A percentile compares a stretch with the other conserved stretches of the same genome.
Evolutionary conservation across 2,113 vertebrate genomes (phyloP).

Genomic region (Mohoua ochrocephala): DNA sequence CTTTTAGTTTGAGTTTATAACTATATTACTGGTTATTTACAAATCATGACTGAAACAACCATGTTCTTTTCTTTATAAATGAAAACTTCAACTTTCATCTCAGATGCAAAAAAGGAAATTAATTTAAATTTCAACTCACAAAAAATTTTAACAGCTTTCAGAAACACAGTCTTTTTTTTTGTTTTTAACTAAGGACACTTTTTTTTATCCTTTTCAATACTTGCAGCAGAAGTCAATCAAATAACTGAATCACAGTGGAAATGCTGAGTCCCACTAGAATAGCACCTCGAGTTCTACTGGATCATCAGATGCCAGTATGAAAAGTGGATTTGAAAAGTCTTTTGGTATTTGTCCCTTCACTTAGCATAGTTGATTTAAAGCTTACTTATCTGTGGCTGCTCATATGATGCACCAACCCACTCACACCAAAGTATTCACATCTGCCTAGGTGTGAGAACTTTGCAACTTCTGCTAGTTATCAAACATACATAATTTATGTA

Average conservation of each 20-base stretch:
- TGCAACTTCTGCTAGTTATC: not conserved
- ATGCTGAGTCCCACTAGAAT: not conserved
- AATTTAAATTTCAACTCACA: not conserved
- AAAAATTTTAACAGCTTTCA: not conserved
- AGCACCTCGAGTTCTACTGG: not conserved
- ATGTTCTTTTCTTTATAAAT: not conserved
- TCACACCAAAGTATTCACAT: not conserved
- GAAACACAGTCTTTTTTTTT: not conserved
- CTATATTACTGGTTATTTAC: not conserved
- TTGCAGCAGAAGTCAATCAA: not conserved
- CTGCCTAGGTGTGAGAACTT: not conserved
- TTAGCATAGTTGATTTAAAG: not conserved
- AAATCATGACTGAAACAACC: not conserved
- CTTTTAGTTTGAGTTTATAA: not conserved
- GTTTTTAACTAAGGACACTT: not conserved
- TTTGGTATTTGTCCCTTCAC: not conserved
- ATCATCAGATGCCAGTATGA: not conserved
- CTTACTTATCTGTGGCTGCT: not conserved
- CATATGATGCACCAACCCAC: not conserved
- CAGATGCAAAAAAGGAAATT: not conserved
- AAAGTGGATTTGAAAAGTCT: not conserved
- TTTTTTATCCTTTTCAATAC: not conserved
- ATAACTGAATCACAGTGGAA: not conserved
- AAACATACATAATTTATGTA: not conserved
- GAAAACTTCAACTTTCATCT: not conserved